Conservation (phyloP, 1,140 invertebrate species). For the Penaeus japonicus region DNA sequence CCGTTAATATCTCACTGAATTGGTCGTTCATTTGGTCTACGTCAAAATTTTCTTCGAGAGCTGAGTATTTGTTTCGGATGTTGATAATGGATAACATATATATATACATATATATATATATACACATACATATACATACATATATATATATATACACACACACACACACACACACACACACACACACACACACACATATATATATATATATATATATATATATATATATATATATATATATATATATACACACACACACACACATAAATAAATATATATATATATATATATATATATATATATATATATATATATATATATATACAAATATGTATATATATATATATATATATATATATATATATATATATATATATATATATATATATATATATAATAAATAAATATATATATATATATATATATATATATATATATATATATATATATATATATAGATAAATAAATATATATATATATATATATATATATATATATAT, state of each 20-base stretch:
- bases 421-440: background rate
- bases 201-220: background rate
- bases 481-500: too few relatives aligned
- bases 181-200: background rate
- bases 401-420: background rate
- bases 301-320: background rate
- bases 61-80: too few relatives aligned
- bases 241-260: background rate
- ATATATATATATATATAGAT: background rate
- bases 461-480: background rate
- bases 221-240: background rate
- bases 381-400: background rate
- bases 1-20: too few relatives aligned
- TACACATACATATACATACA: background rate
- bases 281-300: background rate
- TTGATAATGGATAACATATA: too few relatives aligned
- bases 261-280: background rate
- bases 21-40: too few relatives aligned
- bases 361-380: conserved; percentile 1
- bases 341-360: conserved; percentile 11
- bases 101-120: too few relatives aligned
- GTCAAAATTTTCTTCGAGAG: too few relatives aligned
- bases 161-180: background rate
- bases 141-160: background rate
- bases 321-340: conserved; percentile 1